phyloP scores from a whole-genome alignment of 2,888 invertebrate genomes.

The Acanthosoma haemorrhoidale region DNA sequence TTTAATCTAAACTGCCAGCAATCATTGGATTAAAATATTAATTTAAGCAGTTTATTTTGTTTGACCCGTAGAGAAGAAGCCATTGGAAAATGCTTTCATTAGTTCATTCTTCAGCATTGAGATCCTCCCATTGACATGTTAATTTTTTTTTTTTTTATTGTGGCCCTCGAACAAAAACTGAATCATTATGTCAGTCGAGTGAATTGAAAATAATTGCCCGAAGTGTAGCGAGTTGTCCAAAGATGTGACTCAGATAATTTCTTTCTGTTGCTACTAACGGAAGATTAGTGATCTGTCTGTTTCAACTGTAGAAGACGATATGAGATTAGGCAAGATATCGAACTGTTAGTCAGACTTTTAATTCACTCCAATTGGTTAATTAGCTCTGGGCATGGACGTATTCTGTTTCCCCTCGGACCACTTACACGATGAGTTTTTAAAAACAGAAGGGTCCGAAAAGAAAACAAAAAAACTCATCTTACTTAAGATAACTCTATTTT shows the following conservation, averaged over 20 bases:
- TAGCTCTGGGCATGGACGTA: background rate
- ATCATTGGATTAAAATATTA: too few species aligned
- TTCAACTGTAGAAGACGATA: background rate
- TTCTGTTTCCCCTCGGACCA: background rate
- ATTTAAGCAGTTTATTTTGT: too few species aligned
- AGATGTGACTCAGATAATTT: too few species aligned
- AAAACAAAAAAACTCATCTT: background rate
- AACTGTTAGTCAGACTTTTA: background rate
- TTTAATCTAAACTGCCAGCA: too few species aligned
- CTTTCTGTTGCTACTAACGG: background rate
- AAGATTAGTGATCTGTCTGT: background rate
- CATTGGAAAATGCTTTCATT: too few species aligned
- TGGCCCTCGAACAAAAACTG: too few species aligned
- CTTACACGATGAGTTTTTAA: background rate
- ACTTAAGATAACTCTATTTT: background rate
- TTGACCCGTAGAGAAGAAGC: too few species aligned
- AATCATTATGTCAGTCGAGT: background rate
- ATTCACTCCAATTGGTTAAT: conserved; percentile 3
- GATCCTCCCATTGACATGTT: too few species aligned
- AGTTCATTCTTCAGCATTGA: too few species aligned
- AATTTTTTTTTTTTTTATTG: too few species aligned
- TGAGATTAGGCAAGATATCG: background rate
- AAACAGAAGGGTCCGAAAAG: too few species aligned
- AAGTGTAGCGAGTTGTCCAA: background rate
- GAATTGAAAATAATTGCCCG: background rate